Conservation (phyloP, 1,140 invertebrate genomes). For the Bactericera cockerelli region DNA sequence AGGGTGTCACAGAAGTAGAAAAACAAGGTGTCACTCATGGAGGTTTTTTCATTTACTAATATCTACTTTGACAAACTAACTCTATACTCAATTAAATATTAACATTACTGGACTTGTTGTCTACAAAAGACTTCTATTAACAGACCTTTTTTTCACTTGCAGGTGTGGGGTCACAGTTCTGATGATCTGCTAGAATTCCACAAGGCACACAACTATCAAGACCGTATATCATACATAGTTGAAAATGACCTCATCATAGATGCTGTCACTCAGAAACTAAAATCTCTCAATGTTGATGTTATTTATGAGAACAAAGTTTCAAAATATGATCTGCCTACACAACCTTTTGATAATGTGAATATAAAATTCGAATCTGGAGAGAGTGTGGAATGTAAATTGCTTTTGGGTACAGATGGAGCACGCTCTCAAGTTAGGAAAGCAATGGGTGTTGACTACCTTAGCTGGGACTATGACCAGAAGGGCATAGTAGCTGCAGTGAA, state of each 20-base stretch:
- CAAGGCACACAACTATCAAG: constrained; percentile 41
- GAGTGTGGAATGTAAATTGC: constrained; percentile 37
- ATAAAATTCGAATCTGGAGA: constrained; percentile 40
- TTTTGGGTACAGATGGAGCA: constrained; percentile 66
- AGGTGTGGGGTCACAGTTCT: constrained; percentile 85
- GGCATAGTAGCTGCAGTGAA: constrained; percentile 79
- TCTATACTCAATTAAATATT: no score
- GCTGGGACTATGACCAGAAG: constrained; percentile 74
- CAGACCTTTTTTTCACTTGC: no score
- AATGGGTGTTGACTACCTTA: constrained; percentile 61
- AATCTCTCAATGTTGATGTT: constrained; percentile 31
- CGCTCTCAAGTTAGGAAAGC: constrained; percentile 68
- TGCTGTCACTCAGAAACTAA: constrained; percentile 42
- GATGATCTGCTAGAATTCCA: constrained; percentile 76
- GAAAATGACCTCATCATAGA: constrained; percentile 80
- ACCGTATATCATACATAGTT: constrained; percentile 77
- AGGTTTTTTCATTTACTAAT: no score
- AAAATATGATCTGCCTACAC: constrained; percentile 33
- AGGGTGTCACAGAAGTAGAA: no score
- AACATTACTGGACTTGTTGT: no score
- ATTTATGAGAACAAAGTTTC: constrained; percentile 35
- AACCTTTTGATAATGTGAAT: constrained; percentile 23
- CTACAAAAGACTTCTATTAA: no score
- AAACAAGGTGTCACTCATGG: no score
- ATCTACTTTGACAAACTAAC: no score